Percentiles rank a stretch among this genome's conserved stretches.
Evolutionary conservation across 2,797 vertebrate species (phyloP).

Genomic region (Oophaga sylvatica): DNA sequence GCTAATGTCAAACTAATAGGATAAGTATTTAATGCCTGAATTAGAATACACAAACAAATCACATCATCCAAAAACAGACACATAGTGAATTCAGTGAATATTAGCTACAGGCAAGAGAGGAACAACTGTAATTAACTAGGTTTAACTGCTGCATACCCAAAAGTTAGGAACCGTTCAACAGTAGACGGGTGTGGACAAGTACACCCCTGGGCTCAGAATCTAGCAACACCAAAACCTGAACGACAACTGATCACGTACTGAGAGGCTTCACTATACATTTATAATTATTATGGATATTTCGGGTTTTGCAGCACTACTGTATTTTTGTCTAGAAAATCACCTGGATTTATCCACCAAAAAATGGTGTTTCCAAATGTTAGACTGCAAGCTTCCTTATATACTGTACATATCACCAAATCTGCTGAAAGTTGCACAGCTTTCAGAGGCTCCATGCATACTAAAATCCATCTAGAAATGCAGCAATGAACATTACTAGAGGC

Average conservation of each 20-base stretch:
- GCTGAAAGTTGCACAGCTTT: background rate
- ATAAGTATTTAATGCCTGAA: conserved; percentile 46
- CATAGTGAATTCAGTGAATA: conserved; percentile 30
- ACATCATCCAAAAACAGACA: conserved; percentile 47
- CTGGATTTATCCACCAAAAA: no score
- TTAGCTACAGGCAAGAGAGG: background rate
- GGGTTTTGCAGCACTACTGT: background rate
- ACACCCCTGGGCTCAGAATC: background rate
- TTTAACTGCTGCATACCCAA: conserved; percentile 40
- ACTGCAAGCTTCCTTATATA: no score
- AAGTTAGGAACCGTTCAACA: background rate
- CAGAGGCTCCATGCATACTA: background rate
- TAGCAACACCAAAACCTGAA: background rate
- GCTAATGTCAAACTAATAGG: conserved; percentile 50
- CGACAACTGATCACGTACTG: background rate
- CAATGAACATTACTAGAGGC: background rate
- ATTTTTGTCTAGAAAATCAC: background rate
- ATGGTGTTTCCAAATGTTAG: no score
- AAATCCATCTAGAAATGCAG: background rate
- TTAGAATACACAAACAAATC: conserved; percentile 28
- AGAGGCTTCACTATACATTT: background rate
- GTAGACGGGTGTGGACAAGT: background rate
- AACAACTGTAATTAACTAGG: conserved; percentile 43
- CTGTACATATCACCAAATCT: no score
- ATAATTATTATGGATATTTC: background rate